These are phyloP conservation scores for Hypselothyrea guttata DNA, from an alignment of 2,888 invertebrate species.

Conservation along the genomic window DNA sequence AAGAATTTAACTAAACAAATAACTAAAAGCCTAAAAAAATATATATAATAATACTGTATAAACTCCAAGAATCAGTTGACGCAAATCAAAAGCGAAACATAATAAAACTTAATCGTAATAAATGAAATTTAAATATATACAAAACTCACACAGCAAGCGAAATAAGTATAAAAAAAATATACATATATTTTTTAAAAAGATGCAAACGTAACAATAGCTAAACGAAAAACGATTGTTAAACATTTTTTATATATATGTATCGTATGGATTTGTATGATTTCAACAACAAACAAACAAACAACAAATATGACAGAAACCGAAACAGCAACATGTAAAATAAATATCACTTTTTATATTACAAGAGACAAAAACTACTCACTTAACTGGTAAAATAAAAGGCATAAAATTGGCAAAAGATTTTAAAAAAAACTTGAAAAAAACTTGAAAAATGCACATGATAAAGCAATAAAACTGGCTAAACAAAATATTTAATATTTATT, in stretches of 20 bases:
- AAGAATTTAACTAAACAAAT: conserved; percentile 26
- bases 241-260: conserved; percentile 52
- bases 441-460: conserved; percentile 53
- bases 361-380: conserved; percentile 72
- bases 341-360: conserved; percentile 73
- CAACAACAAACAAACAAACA: conserved; percentile 45
- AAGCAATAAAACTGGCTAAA: conserved; percentile 67
- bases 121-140: conserved; percentile 36
- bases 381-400: conserved; percentile 62
- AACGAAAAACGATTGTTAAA: conserved; percentile 63
- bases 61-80: conserved; percentile 35
- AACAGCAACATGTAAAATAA: conserved; percentile 30
- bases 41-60: conserved; percentile 6
- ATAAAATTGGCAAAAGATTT: conserved; percentile 46
- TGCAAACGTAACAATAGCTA: conserved; percentile 64
- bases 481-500: conserved; percentile 20
- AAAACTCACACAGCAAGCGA: conserved; percentile 30
- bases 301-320: conserved; percentile 27
- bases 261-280: conserved; percentile 73
- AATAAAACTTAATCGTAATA: conserved; percentile 5
- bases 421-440: conserved; percentile 25
- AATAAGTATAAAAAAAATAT: conserved; percentile 28
- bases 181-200: conserved; percentile 66
- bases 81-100: conserved; percentile 41
- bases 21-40: conserved; percentile 5